These are phyloP conservation scores for Parus major DNA, from an alignment of 2,113 vertebrate genomes.

Conservation along the genomic window DNA sequence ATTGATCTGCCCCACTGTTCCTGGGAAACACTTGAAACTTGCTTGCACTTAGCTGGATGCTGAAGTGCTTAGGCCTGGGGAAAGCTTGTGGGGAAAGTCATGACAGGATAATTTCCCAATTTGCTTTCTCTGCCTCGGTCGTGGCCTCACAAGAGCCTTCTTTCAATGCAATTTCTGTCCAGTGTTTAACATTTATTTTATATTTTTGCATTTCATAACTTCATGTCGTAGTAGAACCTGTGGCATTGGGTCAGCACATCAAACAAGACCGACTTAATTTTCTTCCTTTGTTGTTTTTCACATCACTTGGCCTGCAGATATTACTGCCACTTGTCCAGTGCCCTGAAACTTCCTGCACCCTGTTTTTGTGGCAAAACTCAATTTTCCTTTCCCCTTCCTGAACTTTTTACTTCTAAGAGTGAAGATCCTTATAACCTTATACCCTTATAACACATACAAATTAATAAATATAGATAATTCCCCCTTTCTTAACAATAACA, in stretches of 20 bases:
- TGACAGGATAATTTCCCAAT: background rate
- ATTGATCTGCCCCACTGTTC: background rate
- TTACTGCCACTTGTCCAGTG: background rate
- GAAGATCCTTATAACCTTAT: background rate
- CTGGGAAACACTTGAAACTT: background rate
- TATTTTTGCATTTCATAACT: background rate
- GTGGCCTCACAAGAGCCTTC: background rate
- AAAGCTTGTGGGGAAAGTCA: background rate
- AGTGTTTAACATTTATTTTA: background rate
- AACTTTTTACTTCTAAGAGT: background rate
- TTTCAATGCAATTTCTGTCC: background rate
- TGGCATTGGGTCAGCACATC: background rate
- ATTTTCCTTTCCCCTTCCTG: background rate
- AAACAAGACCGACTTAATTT: fast-evolving
- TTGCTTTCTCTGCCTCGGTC: background rate
- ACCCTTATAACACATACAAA: too few species aligned
- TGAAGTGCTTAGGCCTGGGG: background rate
- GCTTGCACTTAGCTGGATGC: background rate
- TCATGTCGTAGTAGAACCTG: fast-evolving
- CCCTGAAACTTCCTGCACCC: background rate
- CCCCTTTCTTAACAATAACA: background rate
- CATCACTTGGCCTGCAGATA: background rate
- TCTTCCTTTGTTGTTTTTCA: background rate
- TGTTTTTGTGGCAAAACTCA: background rate
- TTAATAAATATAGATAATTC: background rate